Percentiles rank a stretch among this genome's conserved stretches.
phyloP scores from a whole-genome alignment of 2,113 vertebrate species.

The Laterallus jamaicensis region DNA sequence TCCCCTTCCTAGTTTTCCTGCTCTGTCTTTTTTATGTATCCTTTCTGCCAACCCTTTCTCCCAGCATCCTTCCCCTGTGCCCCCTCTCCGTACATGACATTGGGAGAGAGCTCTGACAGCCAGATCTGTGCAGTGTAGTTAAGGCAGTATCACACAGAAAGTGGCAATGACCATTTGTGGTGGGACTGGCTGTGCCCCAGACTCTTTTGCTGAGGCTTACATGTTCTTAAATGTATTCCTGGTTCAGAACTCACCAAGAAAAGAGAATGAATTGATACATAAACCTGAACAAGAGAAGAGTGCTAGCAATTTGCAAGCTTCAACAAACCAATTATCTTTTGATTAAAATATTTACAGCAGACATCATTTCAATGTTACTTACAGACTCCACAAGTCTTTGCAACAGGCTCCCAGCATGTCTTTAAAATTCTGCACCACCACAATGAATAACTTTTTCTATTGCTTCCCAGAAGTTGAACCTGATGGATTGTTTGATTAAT shows the following conservation, averaged over 20 bases:
- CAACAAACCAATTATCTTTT: not conserved
- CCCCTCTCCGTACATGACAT: not conserved
- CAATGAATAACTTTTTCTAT: not conserved
- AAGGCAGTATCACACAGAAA: not conserved
- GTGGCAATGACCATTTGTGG: fast-evolving
- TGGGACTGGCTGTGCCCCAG: not conserved
- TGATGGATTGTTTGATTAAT: conserved; percentile 51
- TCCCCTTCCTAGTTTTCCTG: not conserved
- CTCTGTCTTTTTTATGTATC: not conserved
- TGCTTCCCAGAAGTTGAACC: not conserved
- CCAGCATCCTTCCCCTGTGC: fast-evolving
- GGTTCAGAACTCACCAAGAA: not conserved
- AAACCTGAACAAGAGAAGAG: not conserved
- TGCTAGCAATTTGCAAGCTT: not conserved
- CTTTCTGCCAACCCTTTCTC: not conserved
- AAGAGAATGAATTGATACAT: not conserved
- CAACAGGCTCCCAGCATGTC: not conserved
- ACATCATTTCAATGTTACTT: not conserved
- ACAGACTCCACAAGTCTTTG: not conserved
- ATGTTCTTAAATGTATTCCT: not conserved
- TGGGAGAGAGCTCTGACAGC: not conserved
- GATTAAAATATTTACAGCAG: not conserved
- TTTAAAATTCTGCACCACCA: not conserved
- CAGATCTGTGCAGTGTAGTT: not conserved
- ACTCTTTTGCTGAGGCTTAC: not conserved